Evolutionary conservation across 1,140 invertebrate species (phyloP).

Genomic region (Papilio glaucus): DNA sequence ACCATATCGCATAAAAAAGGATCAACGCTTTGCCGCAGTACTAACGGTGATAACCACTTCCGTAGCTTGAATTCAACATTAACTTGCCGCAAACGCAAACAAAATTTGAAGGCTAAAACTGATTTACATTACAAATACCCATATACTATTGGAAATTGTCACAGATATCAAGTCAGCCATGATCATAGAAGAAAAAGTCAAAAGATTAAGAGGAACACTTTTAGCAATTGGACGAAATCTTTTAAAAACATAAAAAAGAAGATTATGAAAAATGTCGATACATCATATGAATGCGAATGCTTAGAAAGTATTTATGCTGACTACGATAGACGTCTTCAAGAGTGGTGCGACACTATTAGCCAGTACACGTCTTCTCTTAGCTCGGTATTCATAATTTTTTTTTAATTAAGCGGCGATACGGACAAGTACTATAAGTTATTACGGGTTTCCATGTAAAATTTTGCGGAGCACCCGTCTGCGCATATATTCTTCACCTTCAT

Average conservation of each 20-base stretch:
- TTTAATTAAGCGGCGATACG: too few species aligned
- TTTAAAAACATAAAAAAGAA: slow-evolving; percentile 66
- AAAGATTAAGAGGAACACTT: slow-evolving; percentile 55
- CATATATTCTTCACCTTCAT: background rate
- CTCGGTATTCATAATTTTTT: slow-evolving; percentile 56
- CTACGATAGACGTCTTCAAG: slow-evolving; percentile 76
- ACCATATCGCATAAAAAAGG: slow-evolving; percentile 60
- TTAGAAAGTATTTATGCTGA: slow-evolving; percentile 78
- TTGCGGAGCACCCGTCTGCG: background rate
- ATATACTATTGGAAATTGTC: slow-evolving; percentile 51
- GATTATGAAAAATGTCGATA: slow-evolving; percentile 59
- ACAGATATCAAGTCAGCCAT: slow-evolving; percentile 46
- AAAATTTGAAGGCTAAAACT: slow-evolving; percentile 42
- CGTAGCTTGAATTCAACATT: slow-evolving; percentile 73
- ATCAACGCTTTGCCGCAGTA: slow-evolving; percentile 58
- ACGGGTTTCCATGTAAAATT: too few species aligned
- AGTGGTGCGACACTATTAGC: slow-evolving; percentile 80
- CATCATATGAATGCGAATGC: slow-evolving; percentile 67
- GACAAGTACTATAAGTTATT: too few species aligned
- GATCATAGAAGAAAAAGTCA: slow-evolving; percentile 54
- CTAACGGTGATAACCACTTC: slow-evolving; percentile 67
- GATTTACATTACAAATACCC: slow-evolving; percentile 56
- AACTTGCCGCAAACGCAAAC: slow-evolving; percentile 57
- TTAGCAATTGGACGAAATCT: slow-evolving; percentile 63
- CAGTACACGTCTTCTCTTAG: slow-evolving; percentile 63